These are phyloP conservation scores for Laodelphax striatellus DNA, from an alignment of 1,140 invertebrate species.

Conservation along the genomic window DNA sequence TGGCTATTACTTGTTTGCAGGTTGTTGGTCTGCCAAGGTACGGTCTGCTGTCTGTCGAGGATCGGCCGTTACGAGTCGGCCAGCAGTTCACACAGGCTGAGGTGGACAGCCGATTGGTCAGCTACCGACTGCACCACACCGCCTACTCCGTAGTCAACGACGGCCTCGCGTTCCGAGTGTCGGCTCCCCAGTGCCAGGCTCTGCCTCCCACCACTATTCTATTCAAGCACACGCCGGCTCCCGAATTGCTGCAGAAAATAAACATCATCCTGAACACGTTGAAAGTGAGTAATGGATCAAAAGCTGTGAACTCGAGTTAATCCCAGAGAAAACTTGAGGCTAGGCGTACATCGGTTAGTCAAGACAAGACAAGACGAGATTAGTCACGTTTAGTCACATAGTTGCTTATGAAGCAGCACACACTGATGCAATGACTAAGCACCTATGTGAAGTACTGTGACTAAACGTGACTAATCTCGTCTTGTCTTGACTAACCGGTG, in stretches of 20 bases:
- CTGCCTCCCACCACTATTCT: conserved; percentile 30
- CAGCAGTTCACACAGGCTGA: conserved; percentile 77
- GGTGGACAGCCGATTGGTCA: conserved; percentile 49
- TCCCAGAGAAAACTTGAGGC: background rate
- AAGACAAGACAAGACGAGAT: no score
- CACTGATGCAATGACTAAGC: no score
- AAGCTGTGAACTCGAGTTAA: background rate
- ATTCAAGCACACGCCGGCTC: conserved; percentile 38
- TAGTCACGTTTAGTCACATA: no score
- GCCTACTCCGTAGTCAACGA: conserved; percentile 70
- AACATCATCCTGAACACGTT: conserved; percentile 38
- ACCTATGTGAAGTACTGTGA: no score
- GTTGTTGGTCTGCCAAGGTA: conserved; percentile 30
- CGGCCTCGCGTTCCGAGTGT: conserved; percentile 56
- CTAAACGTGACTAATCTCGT: no score
- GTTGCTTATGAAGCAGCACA: no score
- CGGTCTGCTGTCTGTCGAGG: conserved; percentile 27
- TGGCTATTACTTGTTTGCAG: background rate
- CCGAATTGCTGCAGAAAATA: conserved; percentile 34
- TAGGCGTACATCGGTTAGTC: no score
- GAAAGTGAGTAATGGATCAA: conserved; percentile 10
- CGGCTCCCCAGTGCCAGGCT: conserved; percentile 63
- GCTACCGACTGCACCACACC: conserved; percentile 40
- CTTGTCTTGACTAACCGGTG: no score
- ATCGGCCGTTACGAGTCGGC: conserved; percentile 29